A percentile compares a stretch with the other conserved stretches of the same genome.
These are phyloP conservation scores for Drosophila lacteicornis DNA, from an alignment of 1,140 invertebrate species.

Conservation along the genomic window DNA sequence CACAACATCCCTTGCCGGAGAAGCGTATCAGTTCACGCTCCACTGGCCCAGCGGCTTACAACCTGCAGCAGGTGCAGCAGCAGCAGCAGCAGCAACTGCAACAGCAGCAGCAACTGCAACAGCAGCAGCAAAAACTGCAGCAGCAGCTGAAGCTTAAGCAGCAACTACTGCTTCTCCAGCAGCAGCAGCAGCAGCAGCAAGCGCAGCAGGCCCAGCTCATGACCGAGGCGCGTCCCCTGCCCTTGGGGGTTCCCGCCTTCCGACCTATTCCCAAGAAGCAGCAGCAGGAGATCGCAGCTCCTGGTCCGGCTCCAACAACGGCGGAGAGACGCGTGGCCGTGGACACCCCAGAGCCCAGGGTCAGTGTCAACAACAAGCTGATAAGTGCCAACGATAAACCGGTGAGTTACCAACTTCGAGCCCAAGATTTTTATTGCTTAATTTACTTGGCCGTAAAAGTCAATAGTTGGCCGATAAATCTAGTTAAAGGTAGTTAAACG, in stretches of 20 bases:
- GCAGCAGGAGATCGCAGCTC: constrained; percentile 18
- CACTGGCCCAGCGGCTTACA: constrained; percentile 57
- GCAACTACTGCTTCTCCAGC: constrained; percentile 11
- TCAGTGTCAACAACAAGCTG: constrained; percentile 76
- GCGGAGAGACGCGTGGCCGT: constrained; percentile 75
- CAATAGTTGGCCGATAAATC: too few relatives aligned
- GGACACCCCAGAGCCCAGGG: constrained; percentile 70
- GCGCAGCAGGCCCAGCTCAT: constrained; percentile 68
- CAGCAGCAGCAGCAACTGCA: constrained; percentile 39
- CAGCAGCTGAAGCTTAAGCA: constrained; percentile 19
- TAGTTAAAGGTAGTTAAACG: too few relatives aligned
- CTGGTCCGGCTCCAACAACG: constrained; percentile 9
- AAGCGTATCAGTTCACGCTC: constrained; percentile 73
- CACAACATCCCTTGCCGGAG: constrained; percentile 59
- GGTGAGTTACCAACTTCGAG: constrained; percentile 24
- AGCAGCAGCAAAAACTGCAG: constrained; percentile 51
- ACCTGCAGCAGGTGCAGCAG: constrained; percentile 65
- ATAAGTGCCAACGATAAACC: constrained; percentile 57
- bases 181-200: constrained; percentile 32
- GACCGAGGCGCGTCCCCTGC: constrained; percentile 86
- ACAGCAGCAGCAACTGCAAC: constrained; percentile 23
- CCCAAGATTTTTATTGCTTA: neutral
- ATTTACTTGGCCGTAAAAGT: too few relatives aligned
- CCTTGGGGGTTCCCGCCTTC: constrained; percentile 89
- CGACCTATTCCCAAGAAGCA: constrained; percentile 89